These are phyloP conservation scores for Morinoia aosen DNA, from an alignment of 2,888 invertebrate species.

Conservation along the genomic window DNA sequence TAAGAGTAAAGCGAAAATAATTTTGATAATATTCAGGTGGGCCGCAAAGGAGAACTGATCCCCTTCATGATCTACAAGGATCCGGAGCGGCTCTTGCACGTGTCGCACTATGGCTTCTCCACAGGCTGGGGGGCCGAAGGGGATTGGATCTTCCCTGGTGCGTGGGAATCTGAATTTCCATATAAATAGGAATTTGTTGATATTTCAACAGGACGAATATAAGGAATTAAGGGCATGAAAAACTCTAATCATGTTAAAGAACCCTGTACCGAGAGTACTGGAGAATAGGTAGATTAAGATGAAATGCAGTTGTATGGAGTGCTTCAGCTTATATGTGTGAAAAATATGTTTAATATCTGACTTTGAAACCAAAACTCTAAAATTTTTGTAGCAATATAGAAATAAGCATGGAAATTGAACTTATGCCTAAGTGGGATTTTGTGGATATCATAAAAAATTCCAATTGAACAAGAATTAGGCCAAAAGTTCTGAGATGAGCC, in stretches of 20 bases:
- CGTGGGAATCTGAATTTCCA: constrained; percentile 57
- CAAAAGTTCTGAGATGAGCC: not conserved
- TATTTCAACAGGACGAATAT: not conserved
- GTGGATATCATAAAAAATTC: not conserved
- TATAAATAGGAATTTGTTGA: constrained; percentile 73
- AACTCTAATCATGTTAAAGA: not conserved
- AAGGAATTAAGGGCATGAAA: not conserved
- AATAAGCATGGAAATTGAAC: not conserved
- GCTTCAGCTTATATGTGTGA: not conserved
- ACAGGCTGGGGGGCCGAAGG: constrained; percentile 90
- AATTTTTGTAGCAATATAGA: not conserved
- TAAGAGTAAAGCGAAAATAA: not conserved
- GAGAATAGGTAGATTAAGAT: no score
- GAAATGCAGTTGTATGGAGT: not conserved
- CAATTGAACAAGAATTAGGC: not conserved
- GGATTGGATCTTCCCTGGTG: constrained; percentile 86
- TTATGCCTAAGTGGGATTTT: not conserved
- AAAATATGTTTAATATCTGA: not conserved
- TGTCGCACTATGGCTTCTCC: constrained; percentile 84
- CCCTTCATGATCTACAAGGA: constrained; percentile 84
- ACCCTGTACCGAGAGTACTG: no score
- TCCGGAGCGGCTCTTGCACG: constrained; percentile 78
- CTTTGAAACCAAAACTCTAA: not conserved
- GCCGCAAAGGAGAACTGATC: constrained; percentile 80
- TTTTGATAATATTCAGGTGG: constrained; percentile 73